These are phyloP conservation scores for Cactoblastis cactorum DNA, from an alignment of 2,888 invertebrate genomes.

Conservation along the genomic window DNA sequence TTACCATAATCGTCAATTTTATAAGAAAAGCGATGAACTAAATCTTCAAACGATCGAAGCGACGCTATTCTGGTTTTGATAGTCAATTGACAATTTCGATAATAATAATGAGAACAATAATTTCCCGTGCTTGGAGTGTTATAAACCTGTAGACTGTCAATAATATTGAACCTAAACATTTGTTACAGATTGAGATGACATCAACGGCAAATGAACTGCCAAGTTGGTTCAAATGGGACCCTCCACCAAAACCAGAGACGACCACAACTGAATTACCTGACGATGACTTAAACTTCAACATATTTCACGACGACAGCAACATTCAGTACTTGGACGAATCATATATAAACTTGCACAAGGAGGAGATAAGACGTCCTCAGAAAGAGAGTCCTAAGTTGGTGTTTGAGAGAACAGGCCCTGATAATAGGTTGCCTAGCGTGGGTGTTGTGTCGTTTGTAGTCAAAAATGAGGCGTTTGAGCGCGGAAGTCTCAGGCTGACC, in stretches of 20 bases:
- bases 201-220: conserved; percentile 61
- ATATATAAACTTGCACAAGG: conserved; percentile 68
- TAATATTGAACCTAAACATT: not conserved
- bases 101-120: too few relatives aligned
- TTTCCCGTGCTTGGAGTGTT: not conserved
- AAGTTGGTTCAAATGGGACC: conserved; percentile 73
- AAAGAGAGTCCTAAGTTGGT: conserved; percentile 57
- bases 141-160: too few relatives aligned
- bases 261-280: conserved; percentile 64
- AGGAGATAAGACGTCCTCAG: conserved; percentile 64
- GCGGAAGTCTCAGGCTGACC: conserved; percentile 81
- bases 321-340: conserved; percentile 70
- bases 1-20: too few relatives aligned
- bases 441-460: conserved; percentile 81
- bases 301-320: conserved; percentile 68
- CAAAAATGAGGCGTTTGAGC: conserved; percentile 81
- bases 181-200: conserved; percentile 63
- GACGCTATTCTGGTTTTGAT: too few relatives aligned
- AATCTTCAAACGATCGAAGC: too few relatives aligned
- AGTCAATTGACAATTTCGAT: too few relatives aligned
- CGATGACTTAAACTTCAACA: conserved; percentile 62
- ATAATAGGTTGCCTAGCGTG: conserved; percentile 61
- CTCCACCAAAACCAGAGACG: conserved; percentile 59
- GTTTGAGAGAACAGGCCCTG: conserved; percentile 64
- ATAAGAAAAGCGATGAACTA: too few relatives aligned